phyloP scores from a whole-genome alignment of 2,113 vertebrate genomes.

The Anarrhichthys ocellatus region DNA sequence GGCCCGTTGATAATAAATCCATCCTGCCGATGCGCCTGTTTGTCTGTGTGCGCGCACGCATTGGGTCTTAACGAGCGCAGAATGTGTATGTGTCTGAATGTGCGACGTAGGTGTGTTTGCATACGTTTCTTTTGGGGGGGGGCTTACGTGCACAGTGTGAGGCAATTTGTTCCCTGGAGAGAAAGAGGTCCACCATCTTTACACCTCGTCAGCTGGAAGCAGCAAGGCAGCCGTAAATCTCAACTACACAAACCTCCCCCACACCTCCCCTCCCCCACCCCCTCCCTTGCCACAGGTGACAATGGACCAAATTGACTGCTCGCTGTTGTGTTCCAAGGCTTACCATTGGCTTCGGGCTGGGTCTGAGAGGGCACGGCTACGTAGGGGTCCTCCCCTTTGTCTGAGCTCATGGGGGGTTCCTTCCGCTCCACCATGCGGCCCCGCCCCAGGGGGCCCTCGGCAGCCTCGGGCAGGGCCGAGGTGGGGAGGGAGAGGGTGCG shows the following conservation, averaged over 20 bases:
- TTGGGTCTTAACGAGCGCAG: slow-evolving; percentile 34
- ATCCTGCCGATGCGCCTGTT: slow-evolving; percentile 20
- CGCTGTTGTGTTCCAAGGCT: slow-evolving; percentile 93
- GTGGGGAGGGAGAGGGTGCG: slow-evolving; percentile 92
- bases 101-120: slow-evolving; percentile 36
- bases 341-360: slow-evolving; percentile 97
- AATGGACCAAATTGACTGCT: slow-evolving; percentile 71
- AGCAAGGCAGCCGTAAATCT: slow-evolving; percentile 83
- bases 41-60: slow-evolving; percentile 4
- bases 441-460: slow-evolving; percentile 89
- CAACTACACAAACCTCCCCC: slow-evolving; percentile 65
- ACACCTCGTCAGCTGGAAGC: slow-evolving; percentile 90
- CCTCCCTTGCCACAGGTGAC: slow-evolving; percentile 82
- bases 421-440: slow-evolving; percentile 92
- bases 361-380: slow-evolving; percentile 96
- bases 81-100: slow-evolving; percentile 25
- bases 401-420: slow-evolving; percentile 88
- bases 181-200: slow-evolving; percentile 66
- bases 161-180: slow-evolving; percentile 70
- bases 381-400: slow-evolving; percentile 96
- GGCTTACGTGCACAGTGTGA: slow-evolving; percentile 55
- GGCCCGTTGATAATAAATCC: slow-evolving; percentile 79
- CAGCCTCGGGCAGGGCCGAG: slow-evolving; percentile 86
- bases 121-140: slow-evolving; percentile 12
- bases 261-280: slow-evolving; percentile 10